These are phyloP conservation scores for Enteromius paludinosus DNA, from an alignment of 2,797 vertebrate species.

Conservation along the genomic window DNA sequence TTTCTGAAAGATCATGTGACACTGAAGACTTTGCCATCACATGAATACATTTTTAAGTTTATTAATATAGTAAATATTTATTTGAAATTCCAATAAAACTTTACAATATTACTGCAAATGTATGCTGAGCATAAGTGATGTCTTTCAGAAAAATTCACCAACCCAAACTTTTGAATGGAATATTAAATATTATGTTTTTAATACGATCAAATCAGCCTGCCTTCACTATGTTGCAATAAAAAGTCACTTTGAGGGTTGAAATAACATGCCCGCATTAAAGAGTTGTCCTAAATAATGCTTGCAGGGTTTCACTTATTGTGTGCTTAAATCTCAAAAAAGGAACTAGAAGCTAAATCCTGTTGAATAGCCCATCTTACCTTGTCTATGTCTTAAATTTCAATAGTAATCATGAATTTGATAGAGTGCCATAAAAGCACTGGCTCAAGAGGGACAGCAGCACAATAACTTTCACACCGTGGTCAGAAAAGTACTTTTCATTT, in stretches of 20 bases:
- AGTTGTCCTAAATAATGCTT: background rate
- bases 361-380: conserved; percentile 47
- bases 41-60: background rate
- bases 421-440: conserved; percentile 46
- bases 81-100: background rate
- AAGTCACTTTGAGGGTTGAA: background rate
- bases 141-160: background rate
- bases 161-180: background rate
- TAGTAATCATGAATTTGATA: conserved; percentile 57
- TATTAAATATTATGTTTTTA: background rate
- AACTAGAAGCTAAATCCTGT: conserved; percentile 23
- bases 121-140: background rate
- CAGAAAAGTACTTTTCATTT: conserved; percentile 56
- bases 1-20: background rate
- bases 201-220: background rate
- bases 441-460: conserved; percentile 54
- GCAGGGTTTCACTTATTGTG: background rate
- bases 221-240: background rate
- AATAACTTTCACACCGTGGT: conserved; percentile 48
- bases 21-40: background rate
- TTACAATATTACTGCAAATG: no score
- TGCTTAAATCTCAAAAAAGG: background rate
- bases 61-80: background rate
- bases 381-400: conserved; percentile 51
- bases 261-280: background rate